Evolutionary conservation across 2,113 vertebrate genomes (phyloP), one percentile per base, ranked within the genome.

Genomic region (Hypomesus transpacificus): DNA sequence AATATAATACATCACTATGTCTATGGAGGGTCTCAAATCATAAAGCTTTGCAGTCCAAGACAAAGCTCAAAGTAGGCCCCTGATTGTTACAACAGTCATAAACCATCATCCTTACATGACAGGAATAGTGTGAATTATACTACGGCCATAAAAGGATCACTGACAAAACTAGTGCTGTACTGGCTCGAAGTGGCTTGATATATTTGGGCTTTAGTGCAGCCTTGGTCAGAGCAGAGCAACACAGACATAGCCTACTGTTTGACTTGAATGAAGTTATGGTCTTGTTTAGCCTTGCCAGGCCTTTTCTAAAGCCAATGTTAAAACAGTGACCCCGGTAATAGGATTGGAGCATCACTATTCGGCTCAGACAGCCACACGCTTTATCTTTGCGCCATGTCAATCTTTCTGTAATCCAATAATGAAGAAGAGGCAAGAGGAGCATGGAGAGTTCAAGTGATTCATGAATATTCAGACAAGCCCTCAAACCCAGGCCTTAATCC

Each of bases 401-500:
- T 86, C 83, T 83, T 75, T 69, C 80, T 84, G 80, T 81, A 80
- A 82, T 84, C 75, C 71, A 74, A 80, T 84, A 79, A 81, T 83
- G 83, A 88, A 51, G 74, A 46, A 82, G 75, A 72, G 75, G 69
- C 78, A 73, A 73, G 70, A 78, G 78, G 84, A 80, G 69, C 6
- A 28, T 78, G 60, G 60, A 21, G 58, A 77, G 84, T 83, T 89
- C 81, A 88, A 80, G 75, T 50, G 69, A 66, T 76, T 86, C 80
- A 87, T 89, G 82, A 87, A 89, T 90, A 91, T 86, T 88, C 80
- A 21, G 34, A 66, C 73, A 84, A 69, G 64, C 69, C 68, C 57
- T 71, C 68, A 75, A 79, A 71, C 69, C 16, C 51, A 1, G 3
- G 54, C 73, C 81, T 80, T 75, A 74, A 77, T 75, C 70, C 67